Conservation (phyloP, 2,797 vertebrate genomes). For the Argyrosomus regius region DNA sequence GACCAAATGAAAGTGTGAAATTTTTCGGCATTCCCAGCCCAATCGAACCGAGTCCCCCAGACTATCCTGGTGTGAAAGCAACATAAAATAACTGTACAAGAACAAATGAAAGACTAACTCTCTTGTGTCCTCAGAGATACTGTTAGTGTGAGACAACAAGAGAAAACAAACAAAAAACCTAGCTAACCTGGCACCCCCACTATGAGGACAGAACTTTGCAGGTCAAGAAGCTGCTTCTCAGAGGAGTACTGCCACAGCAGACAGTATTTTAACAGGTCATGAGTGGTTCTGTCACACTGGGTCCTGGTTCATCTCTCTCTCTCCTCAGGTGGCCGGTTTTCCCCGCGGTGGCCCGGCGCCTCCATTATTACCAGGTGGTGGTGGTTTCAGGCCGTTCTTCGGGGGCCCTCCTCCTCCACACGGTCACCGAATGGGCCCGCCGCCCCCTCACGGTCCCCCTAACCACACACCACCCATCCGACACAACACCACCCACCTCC, state of each 20-base stretch:
- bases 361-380: conserved; percentile 86
- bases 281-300: too few species aligned
- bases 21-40: too few species aligned
- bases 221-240: background rate
- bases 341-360: conserved; percentile 87
- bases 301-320: conserved; percentile 33
- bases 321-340: conserved; percentile 87
- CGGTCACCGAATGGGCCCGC: conserved; percentile 79
- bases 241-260: background rate
- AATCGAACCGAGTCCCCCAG: too few species aligned
- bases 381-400: conserved; percentile 93
- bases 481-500: conserved; percentile 94
- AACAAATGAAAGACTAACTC: too few species aligned
- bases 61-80: too few species aligned
- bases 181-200: background rate
- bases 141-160: too few species aligned
- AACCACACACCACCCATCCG: conserved; percentile 87
- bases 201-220: background rate
- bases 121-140: too few species aligned
- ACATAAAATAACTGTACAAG: too few species aligned
- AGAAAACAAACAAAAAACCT: background rate
- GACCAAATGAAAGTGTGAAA: too few species aligned
- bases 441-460: conserved; percentile 77
- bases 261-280: too few species aligned
- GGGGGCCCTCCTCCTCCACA: conserved; percentile 86